phyloP scores from a whole-genome alignment of 2,113 vertebrate genomes.

The Forbesichthys papilliferus region DNA sequence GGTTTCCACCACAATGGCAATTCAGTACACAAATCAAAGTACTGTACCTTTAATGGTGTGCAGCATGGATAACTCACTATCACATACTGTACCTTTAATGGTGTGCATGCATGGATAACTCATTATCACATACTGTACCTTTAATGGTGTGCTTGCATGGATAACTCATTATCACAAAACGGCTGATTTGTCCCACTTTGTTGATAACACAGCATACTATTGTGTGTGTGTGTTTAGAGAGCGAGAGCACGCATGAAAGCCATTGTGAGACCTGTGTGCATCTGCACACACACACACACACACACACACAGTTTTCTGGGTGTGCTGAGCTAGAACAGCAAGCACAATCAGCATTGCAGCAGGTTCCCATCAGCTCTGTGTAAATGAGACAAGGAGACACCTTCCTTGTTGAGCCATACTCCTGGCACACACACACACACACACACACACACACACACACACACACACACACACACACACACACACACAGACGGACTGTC shows the following conservation, averaged over 20 bases:
- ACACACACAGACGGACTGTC: not conserved
- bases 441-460: not conserved
- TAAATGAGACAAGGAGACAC: conserved; percentile 57
- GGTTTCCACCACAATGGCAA: too few species aligned
- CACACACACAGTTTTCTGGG: conserved; percentile 33
- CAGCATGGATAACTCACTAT: too few species aligned
- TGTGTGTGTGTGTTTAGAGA: not conserved
- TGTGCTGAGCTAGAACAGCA: conserved; percentile 64
- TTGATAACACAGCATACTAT: too few species aligned
- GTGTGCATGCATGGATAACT: too few species aligned
- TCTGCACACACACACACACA: conserved; percentile 3
- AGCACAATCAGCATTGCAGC: conserved; percentile 62
- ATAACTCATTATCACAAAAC: too few species aligned
- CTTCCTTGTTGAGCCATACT: conserved; percentile 10
- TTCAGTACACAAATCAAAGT: too few species aligned
- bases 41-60: too few species aligned
- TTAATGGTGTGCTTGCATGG: too few species aligned
- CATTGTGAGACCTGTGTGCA: not conserved
- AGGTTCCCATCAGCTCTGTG: conserved; percentile 65
- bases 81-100: too few species aligned
- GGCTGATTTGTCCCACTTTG: too few species aligned
- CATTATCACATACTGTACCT: too few species aligned
- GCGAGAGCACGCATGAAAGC: not conserved
- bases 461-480: conserved; percentile 3
- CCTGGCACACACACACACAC: not conserved